Base-by-base conservation (phyloP, 2,797 vertebrate genomes). In the Danio aesculapii region DNA sequence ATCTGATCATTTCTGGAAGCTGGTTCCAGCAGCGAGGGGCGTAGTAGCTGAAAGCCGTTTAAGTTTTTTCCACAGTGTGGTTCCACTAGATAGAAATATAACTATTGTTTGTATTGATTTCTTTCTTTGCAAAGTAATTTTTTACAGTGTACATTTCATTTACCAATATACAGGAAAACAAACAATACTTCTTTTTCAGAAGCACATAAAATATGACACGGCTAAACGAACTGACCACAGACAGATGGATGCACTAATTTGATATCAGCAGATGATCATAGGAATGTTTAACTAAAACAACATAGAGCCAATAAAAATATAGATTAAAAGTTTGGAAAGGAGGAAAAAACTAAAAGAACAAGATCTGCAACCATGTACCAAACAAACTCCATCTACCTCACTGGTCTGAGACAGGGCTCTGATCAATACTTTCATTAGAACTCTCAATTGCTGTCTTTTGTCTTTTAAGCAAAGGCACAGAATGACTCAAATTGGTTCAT, bases 391-490 rank as follows among this genome's bases (percentile, higher is more conserved):
- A 43, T 79, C 30, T 79, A 70, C 66, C 30, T 59, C 46, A 52
- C 2, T 69, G 12, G 46, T 11, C 49, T 50, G 46, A 17, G 46
- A 61, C 0, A 8, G 17, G 16, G 39, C 21, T 50, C 21, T 9
- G 52, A 62, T 84, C 75, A 68, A 77, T 84, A 69, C 69, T 77
- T 81, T 81, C 55, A 73, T 77, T 77, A 72, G 11, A 61, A 70
- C 50, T 69, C 49, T 58, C 62, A 64, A 67, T 58, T 81, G 62
- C 67, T 66, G 53, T 73, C 74, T 73, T 46, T 77, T 75, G 47
- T 66, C 21, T 69, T 79, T 64, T 68, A 50, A 49, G 12, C 49
- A 12, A 70, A n/a, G 49, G 44, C 46, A 57, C 21, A 55, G 30
- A n/a, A 19, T 57, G 41, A 74, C 30, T 68, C 6, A 61, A 73